A percentile compares a stretch with the other conserved stretches of the same genome.
These are phyloP conservation scores for Nymphalis urticae DNA, from an alignment of 2,888 invertebrate genomes.

Conservation along the genomic window DNA sequence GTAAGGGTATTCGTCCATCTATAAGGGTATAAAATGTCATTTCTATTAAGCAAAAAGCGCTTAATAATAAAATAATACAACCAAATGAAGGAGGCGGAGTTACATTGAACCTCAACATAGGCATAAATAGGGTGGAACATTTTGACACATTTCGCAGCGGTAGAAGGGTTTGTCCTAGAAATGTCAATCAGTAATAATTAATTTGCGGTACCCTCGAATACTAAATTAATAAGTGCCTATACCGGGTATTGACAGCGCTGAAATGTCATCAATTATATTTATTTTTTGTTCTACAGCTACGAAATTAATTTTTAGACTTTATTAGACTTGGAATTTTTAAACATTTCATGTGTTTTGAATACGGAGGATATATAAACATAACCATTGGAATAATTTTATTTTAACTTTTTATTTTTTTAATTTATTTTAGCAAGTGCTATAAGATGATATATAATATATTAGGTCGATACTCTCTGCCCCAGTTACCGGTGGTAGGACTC, in stretches of 20 bases:
- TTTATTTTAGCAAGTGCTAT: too few species aligned
- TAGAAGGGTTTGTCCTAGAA: conserved; percentile 41
- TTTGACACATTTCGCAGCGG: conserved; percentile 26
- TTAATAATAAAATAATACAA: not conserved
- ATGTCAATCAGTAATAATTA: conserved; percentile 46
- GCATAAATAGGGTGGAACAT: not conserved
- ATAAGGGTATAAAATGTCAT: too few species aligned
- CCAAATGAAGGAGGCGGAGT: not conserved
- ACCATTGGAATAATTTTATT: too few species aligned
- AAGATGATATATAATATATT: too few species aligned
- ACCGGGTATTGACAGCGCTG: conserved; percentile 23
- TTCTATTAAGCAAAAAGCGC: not conserved
- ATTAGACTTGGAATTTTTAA: not conserved
- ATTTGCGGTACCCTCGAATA: conserved; percentile 39
- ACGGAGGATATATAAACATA: too few species aligned
- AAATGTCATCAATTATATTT: conserved; percentile 6
- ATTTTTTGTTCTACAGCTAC: not conserved
- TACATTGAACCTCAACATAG: not conserved
- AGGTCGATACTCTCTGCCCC: too few species aligned
- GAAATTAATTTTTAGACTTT: not conserved
- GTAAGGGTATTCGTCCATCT: too few species aligned
- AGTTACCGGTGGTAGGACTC: too few species aligned
- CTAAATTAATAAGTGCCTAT: conserved; percentile 39
- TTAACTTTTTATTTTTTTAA: too few species aligned
- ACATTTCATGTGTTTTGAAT: too few species aligned